These are phyloP conservation scores for Sphaeramia orbicularis DNA, from an alignment of 2,797 vertebrate species.

Conservation along the genomic window DNA sequence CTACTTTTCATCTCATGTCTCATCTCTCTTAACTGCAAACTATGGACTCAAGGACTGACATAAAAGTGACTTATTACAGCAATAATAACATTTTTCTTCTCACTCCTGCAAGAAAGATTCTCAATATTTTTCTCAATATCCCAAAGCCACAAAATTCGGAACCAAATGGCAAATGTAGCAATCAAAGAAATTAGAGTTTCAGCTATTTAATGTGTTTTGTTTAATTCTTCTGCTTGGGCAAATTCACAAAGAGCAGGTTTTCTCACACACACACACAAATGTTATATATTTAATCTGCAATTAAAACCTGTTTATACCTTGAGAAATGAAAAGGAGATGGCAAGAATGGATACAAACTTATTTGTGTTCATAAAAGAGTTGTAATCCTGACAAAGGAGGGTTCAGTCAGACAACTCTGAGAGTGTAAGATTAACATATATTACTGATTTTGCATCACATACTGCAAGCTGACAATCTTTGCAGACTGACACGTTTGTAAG, in stretches of 20 bases:
- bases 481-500: slow-evolving; percentile 7
- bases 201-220: slow-evolving; percentile 2
- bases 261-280: too few species aligned
- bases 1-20: slow-evolving; percentile 25
- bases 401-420: not conserved
- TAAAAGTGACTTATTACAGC: slow-evolving; percentile 30
- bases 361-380: not conserved
- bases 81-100: slow-evolving; percentile 30
- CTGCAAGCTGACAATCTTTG: not conserved
- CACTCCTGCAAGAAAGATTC: slow-evolving; percentile 14
- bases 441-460: not conserved
- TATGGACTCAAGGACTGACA: slow-evolving; percentile 38
- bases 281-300: not conserved
- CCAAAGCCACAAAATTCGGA: slow-evolving; percentile 10
- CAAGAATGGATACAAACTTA: not conserved
- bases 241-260: not conserved
- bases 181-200: not conserved
- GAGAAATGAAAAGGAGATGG: not conserved
- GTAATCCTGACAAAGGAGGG: not conserved
- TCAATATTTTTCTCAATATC: slow-evolving; percentile 28
- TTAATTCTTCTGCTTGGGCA: not conserved
- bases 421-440: not conserved
- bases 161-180: slow-evolving; percentile 18
- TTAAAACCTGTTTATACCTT: not conserved
- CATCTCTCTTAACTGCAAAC: slow-evolving; percentile 27